Evolutionary conservation across 2,113 vertebrate genomes (phyloP), one percentile per base, ranked within the genome.

Genomic region (Hyaena hyaena): DNA sequence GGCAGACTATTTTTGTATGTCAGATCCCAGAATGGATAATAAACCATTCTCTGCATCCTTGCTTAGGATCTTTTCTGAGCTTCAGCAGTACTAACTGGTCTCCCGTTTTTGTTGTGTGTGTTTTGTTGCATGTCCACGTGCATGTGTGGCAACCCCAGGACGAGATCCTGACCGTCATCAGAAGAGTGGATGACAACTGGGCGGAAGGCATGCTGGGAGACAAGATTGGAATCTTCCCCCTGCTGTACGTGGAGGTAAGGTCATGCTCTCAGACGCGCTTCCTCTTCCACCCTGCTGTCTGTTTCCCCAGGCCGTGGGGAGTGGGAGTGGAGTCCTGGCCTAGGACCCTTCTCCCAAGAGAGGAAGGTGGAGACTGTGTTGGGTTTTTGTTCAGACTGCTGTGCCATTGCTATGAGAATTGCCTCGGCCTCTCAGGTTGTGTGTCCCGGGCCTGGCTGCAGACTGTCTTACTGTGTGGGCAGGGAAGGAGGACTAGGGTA

Each of bases 141-240:
- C 66, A 85, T 33, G 8, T 93, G 65, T 23, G 93, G 94, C 97
- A 39, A 68, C 98, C 98, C 96, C 98, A 99, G 99, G 99, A 99
- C 98, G 99, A 99, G 98, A 99, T 99, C 96, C 99, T 99, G 98
- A 99, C 99, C 0, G 99, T 99, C 97, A 99, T 99, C 98, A 99
- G 99, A 96, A 99, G 99, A 98, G 99, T 99, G 98, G 99, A 99
- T 96, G 99, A 99, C 97, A 99, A 99, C 98, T 99, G 99, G 99
- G 99, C 99, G 10, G 99, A 99, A 98, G 99, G 99, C 98, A 99
- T 99, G 99, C 98, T 99, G 98, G 99, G 99, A 98, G 99, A 99
- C 98, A 99, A 99, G 99, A 99, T 99, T 86, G 99, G 99, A 79
- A 99, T 99, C 98, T 99, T 99, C 88, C 99, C 99, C 68, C 99